Evolutionary conservation across 2,113 vertebrate species (phyloP).

Genomic region (Cyprinodon tularosa): DNA sequence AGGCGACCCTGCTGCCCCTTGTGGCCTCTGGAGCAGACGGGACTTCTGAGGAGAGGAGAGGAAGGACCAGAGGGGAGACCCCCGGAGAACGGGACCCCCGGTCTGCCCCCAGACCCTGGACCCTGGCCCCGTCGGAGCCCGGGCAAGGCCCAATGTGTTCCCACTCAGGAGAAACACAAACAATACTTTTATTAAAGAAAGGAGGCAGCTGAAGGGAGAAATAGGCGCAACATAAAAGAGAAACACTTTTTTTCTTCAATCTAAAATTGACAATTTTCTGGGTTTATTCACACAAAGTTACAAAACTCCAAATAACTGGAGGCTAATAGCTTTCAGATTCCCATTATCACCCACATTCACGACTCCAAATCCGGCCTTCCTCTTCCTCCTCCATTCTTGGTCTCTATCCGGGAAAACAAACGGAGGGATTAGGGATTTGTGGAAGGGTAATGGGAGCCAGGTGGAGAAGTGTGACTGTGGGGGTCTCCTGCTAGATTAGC

Average conservation of each 20-base stretch:
- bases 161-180: slow-evolving; percentile 96
- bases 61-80: slow-evolving; percentile 87
- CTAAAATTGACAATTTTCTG: neutral
- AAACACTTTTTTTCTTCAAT: slow-evolving; percentile 1
- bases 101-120: slow-evolving; percentile 69
- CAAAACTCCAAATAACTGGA: slow-evolving; percentile 23
- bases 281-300: slow-evolving; percentile 16
- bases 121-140: slow-evolving; percentile 68
- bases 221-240: slow-evolving; percentile 14
- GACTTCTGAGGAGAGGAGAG: slow-evolving; percentile 91
- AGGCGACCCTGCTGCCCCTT: slow-evolving; percentile 77
- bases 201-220: slow-evolving; percentile 72
- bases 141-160: slow-evolving; percentile 92
- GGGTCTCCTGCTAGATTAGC: slow-evolving; percentile 75
- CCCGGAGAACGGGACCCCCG: slow-evolving; percentile 88
- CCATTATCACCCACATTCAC: slow-evolving; percentile 49
- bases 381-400: slow-evolving; percentile 56
- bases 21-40: slow-evolving; percentile 85
- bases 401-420: slow-evolving; percentile 80
- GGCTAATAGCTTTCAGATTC: slow-evolving; percentile 45
- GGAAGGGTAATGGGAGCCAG: slow-evolving; percentile 78
- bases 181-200: slow-evolving; percentile 93
- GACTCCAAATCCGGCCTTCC: slow-evolving; percentile 50
- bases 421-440: slow-evolving; percentile 78
- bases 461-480: slow-evolving; percentile 77